These are phyloP conservation scores for Alces alces DNA, from an alignment of 2,113 vertebrate species.

Conservation along the genomic window DNA sequence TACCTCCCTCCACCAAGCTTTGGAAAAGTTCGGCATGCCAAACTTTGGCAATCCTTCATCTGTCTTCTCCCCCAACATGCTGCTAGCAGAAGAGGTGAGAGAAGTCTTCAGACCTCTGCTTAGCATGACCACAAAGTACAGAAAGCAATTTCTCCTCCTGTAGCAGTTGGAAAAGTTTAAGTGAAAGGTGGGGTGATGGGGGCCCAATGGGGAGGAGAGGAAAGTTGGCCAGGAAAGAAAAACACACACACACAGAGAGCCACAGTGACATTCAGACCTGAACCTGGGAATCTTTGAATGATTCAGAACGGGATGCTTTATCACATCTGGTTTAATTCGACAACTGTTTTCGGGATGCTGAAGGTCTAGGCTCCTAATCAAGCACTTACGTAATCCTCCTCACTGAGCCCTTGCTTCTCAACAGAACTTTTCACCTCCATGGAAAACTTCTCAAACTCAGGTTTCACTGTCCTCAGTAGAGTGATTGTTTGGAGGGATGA, in stretches of 20 bases:
- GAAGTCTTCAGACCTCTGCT: conserved; percentile 3
- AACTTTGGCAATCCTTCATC: not conserved
- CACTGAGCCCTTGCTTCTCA: conserved; percentile 84
- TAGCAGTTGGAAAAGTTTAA: not conserved
- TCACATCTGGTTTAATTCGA: conserved; percentile 66
- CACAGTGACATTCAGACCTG: conserved; percentile 22
- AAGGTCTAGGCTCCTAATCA: conserved; percentile 44
- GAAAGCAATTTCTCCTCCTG: conserved; percentile 11
- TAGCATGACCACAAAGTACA: not conserved
- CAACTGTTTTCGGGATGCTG: conserved; percentile 56
- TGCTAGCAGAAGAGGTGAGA: not conserved
- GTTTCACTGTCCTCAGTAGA: conserved; percentile 93
- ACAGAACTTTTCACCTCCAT: conserved; percentile 91
- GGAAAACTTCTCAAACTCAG: conserved; percentile 97
- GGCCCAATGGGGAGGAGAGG: not conserved
- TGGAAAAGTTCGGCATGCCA: not conserved
- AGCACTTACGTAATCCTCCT: conserved; percentile 92
- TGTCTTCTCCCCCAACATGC: not conserved
- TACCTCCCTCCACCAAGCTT: not conserved
- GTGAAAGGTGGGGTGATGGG: not conserved
- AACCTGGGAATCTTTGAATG: conserved; percentile 47
- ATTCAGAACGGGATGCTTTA: conserved; percentile 43
- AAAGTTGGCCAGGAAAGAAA: not conserved
- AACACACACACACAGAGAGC: not conserved
- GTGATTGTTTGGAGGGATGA: conserved; percentile 93